Evolutionary conservation across 2,888 invertebrate species (phyloP).

Genomic region (Cheilosia vulpina): DNA sequence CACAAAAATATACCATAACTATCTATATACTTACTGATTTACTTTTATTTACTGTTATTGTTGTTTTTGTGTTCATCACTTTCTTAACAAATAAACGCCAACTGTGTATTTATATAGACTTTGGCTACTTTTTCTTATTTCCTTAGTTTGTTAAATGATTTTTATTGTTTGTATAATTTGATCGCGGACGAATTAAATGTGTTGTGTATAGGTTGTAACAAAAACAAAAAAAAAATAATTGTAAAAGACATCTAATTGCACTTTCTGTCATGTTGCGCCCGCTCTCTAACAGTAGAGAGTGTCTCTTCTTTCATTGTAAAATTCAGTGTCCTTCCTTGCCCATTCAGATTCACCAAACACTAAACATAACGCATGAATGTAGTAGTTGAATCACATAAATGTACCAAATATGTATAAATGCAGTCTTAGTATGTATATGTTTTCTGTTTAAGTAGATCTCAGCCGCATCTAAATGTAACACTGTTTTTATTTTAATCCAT

Average conservation of each 20-base stretch:
- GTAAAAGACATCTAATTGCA: not conserved
- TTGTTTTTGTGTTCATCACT: not conserved
- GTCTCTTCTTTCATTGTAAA: too few species aligned
- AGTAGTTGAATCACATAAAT: too few species aligned
- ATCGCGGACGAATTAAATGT: not conserved
- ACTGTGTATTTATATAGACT: slow-evolving; percentile 3
- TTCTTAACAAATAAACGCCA: not conserved
- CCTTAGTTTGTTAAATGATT: not conserved
- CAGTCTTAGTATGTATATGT: too few species aligned
- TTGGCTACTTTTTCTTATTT: not conserved
- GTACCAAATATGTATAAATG: too few species aligned
- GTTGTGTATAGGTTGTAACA: not conserved
- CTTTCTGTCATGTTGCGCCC: not conserved
- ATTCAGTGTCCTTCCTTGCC: too few species aligned
- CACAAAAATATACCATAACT: slow-evolving; percentile 28
- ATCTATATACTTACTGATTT: slow-evolving; percentile 5
- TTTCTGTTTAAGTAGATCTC: too few species aligned
- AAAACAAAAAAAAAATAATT: not conserved
- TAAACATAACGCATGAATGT: too few species aligned
- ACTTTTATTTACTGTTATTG: slow-evolving; percentile 1
- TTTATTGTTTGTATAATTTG: not conserved
- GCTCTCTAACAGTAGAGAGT: too few species aligned
- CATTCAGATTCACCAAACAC: too few species aligned
- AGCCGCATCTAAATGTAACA: too few species aligned
- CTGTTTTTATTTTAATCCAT: too few species aligned